phyloP scores from a whole-genome alignment of 2,888 invertebrate species.

The Eugnorisma glareosa region DNA sequence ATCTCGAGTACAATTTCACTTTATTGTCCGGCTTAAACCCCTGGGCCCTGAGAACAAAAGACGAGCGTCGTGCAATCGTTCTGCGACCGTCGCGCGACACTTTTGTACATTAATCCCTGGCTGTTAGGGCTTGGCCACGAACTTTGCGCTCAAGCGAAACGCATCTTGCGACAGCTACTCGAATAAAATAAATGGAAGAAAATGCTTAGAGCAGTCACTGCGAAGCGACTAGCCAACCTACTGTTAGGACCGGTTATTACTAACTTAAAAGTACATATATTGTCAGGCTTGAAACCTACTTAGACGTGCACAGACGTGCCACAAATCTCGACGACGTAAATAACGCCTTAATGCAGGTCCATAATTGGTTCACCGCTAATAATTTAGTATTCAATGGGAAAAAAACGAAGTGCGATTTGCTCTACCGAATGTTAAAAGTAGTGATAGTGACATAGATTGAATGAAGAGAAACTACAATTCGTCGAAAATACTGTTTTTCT shows the following conservation, averaged over 20 bases:
- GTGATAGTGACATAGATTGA: no score
- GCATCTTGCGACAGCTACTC: neutral
- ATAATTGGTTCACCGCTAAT: no score
- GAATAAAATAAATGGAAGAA: neutral
- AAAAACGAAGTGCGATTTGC: no score
- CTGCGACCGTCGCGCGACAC: neutral
- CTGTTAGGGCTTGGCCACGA: slow-evolving; percentile 1
- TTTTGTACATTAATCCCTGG: slow-evolving; percentile 11
- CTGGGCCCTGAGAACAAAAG: slow-evolving; percentile 36
- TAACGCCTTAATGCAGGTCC: no score
- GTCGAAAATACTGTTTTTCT: no score
- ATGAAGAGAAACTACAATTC: no score
- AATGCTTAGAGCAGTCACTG: neutral
- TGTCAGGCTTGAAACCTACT: neutral
- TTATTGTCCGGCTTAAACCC: slow-evolving; percentile 18
- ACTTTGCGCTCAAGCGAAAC: neutral
- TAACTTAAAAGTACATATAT: no score
- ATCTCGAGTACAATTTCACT: slow-evolving; percentile 32
- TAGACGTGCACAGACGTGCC: no score
- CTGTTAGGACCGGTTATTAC: neutral
- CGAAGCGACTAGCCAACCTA: neutral
- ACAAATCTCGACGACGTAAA: no score
- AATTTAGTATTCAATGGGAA: no score
- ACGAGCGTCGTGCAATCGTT: neutral
- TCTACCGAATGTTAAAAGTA: no score